Conservation (phyloP, 2,888 invertebrate genomes). For the Taenaris catops region DNA sequence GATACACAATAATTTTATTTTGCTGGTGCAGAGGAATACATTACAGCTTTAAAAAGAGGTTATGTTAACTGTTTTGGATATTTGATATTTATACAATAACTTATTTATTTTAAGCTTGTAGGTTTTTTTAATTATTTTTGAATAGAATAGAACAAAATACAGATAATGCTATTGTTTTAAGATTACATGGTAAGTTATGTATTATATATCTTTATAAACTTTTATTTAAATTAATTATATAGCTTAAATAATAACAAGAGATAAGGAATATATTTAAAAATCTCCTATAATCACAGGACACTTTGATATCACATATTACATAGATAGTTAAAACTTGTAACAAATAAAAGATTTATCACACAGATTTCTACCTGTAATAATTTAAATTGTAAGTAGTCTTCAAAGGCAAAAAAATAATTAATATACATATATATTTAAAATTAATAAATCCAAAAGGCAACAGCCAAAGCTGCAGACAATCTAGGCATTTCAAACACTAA, state of each 20-base stretch:
- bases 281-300: slow-evolving; percentile 4
- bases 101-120: too few species aligned
- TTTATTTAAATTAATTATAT: slow-evolving; percentile 2
- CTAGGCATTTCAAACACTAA: too few species aligned
- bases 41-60: too few species aligned
- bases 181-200: neutral
- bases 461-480: too few species aligned
- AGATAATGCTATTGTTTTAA: neutral
- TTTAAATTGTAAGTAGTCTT: too few species aligned
- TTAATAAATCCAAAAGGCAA: too few species aligned
- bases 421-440: too few species aligned
- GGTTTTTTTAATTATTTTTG: neutral
- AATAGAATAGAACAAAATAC: neutral
- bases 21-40: slow-evolving; percentile 13
- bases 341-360: slow-evolving; percentile 6
- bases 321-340: slow-evolving; percentile 3
- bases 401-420: too few species aligned
- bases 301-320: slow-evolving; percentile 9
- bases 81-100: too few species aligned
- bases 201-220: slow-evolving; percentile 10
- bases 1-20: slow-evolving; percentile 19
- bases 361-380: too few species aligned
- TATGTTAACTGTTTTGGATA: too few species aligned
- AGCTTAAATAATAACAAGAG: slow-evolving; percentile 5
- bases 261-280: slow-evolving; percentile 13